These are phyloP conservation scores for Myripristis jacobus DNA, from an alignment of 2,797 vertebrate species.

Conservation along the genomic window DNA sequence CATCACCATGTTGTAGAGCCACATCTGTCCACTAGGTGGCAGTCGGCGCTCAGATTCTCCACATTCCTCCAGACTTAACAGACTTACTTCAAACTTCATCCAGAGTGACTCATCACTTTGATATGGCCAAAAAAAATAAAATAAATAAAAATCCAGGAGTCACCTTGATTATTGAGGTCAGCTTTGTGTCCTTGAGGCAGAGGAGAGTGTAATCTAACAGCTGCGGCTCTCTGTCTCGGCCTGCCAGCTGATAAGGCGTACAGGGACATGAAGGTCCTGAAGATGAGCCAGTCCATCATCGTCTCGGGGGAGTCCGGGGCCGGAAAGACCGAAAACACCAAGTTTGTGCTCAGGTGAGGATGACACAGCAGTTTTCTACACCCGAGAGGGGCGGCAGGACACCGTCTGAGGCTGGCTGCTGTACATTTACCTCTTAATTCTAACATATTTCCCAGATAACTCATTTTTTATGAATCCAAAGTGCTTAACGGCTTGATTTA, in stretches of 20 bases:
- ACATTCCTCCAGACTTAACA: background rate
- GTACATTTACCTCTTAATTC: no score
- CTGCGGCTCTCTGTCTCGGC: background rate
- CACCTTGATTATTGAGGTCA: slow-evolving; percentile 4
- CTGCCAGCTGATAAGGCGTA: slow-evolving; percentile 90
- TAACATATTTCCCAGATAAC: no score
- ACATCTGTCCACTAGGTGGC: slow-evolving; percentile 30
- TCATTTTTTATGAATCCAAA: no score
- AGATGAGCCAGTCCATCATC: slow-evolving; percentile 92
- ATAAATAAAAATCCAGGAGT: background rate
- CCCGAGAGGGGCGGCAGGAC: no score
- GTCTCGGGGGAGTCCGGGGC: slow-evolving; percentile 93
- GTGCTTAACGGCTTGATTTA: no score
- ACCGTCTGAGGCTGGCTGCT: no score
- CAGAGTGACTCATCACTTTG: background rate
- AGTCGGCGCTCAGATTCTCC: slow-evolving; percentile 13
- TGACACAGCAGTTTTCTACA: background rate
- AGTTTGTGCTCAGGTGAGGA: slow-evolving; percentile 90
- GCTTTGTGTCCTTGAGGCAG: background rate
- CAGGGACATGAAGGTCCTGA: slow-evolving; percentile 92
- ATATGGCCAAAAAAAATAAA: no score
- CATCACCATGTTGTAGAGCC: background rate
- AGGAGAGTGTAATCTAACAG: slow-evolving; percentile 4
- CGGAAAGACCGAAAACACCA: slow-evolving; percentile 93
- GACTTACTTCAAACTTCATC: background rate